Conservation (phyloP, 2,113 vertebrate genomes). For the Leiothrix lutea region DNA sequence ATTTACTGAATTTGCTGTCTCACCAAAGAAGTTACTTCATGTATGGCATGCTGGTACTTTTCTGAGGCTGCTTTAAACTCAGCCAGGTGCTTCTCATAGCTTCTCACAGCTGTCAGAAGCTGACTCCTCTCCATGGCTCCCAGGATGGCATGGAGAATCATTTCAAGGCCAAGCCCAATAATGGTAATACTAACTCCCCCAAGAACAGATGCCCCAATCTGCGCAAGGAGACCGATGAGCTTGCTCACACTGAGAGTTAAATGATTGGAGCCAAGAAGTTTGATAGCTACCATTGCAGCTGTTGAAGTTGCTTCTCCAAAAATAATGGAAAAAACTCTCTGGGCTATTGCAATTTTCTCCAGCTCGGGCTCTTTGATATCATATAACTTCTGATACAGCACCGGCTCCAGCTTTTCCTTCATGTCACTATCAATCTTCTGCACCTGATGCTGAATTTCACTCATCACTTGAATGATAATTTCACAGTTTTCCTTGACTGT, state of each 20-base stretch:
- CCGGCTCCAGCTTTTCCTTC: slow-evolving; percentile 75
- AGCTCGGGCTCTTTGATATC: slow-evolving; percentile 74
- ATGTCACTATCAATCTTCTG: slow-evolving; percentile 73
- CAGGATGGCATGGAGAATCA: slow-evolving; percentile 74
- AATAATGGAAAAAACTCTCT: slow-evolving; percentile 71
- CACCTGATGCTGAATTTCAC: slow-evolving; percentile 70
- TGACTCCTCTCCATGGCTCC: slow-evolving; percentile 74
- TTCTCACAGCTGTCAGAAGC: slow-evolving; percentile 71
- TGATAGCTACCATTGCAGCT: slow-evolving; percentile 70
- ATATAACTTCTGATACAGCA: slow-evolving; percentile 74
- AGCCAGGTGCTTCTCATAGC: slow-evolving; percentile 72
- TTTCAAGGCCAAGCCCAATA: slow-evolving; percentile 75
- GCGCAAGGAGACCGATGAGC: slow-evolving; percentile 55
- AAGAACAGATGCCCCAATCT: slow-evolving; percentile 74
- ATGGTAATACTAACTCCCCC: slow-evolving; percentile 72
- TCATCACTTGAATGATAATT: slow-evolving; percentile 69
- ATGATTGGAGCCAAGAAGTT: slow-evolving; percentile 67
- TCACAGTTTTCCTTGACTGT: slow-evolving; percentile 80
- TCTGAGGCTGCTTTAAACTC: slow-evolving; percentile 77
- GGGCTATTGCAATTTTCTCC: slow-evolving; percentile 76
- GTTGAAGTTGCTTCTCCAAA: slow-evolving; percentile 74
- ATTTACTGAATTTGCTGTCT: slow-evolving; percentile 58
- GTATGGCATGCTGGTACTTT: slow-evolving; percentile 67
- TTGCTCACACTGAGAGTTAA: slow-evolving; percentile 67
- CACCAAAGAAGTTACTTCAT: slow-evolving; percentile 66